Base-by-base conservation (phyloP, 2,797 vertebrate species). In the Ctenosaura bakeri region DNA sequence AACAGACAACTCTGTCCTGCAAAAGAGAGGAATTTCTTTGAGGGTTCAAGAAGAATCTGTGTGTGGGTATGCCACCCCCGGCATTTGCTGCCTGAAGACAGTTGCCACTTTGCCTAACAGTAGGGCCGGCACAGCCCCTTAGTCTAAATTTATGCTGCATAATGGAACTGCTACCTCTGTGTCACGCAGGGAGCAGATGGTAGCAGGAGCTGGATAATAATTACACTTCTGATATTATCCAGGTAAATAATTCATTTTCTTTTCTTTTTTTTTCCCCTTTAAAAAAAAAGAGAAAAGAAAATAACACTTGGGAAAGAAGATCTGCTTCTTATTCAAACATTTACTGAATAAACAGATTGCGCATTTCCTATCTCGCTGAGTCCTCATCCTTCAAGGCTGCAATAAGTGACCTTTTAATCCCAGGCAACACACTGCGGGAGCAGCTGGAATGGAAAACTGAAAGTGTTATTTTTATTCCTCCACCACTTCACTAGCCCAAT, bases 341-440 rank as follows among this genome's bases (percentile, higher is more conserved):
- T 96, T 96, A 95, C 91, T 92, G 94, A 96, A 95, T 96, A 96
- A 96, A 96, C 95, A 95, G 94, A 94, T 90, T 85, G 87, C 78
- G 83, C 91, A 91, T 86, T 85, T 92, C 76, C 90, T 87, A 90
- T 92, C 92, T 82, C 91, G 90, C 83, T 84, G 52, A 84, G 79
- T 81, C 91, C 80, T 95, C 95, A 93, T 93, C 93, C 93, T 94
- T 91, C 83, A 90, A 94, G 94, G 88, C 93, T 94, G 94, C 94
- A 96, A 91, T 95, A 96, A 94, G 87, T 93, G 96, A 96, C 64
- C 89, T 94, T 94, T 95, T 96, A 93, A 94, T 96, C 92, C 76
- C 46, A 87, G 84, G 90, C 81, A 92, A 92, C 94, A 93, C 90
- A 42, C 94, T 94, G 88, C 59, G 50, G 86, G 93, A 94, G 90